phyloP scores from a whole-genome alignment of 2,888 invertebrate genomes.

The Ectemnius cavifrons region DNA sequence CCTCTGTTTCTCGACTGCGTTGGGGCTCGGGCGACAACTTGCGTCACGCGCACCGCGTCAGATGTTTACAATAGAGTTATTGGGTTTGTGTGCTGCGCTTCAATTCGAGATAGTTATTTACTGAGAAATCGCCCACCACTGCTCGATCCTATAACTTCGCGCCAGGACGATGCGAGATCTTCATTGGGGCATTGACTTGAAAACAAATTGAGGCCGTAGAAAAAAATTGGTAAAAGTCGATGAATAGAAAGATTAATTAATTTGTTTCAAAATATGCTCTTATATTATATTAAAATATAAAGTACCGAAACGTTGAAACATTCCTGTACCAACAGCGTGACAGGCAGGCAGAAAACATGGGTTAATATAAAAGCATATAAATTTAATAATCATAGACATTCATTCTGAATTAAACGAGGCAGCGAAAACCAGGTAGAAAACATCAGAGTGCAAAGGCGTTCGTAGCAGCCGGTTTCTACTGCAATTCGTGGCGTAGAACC shows the following conservation, averaged over 20 bases:
- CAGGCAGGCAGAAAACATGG: no score
- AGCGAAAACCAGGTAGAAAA: background rate
- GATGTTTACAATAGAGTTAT: constrained; percentile 33
- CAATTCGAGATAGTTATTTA: constrained; percentile 17
- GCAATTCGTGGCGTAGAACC: background rate
- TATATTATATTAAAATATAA: no score
- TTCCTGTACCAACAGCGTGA: no score
- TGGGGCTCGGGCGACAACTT: constrained; percentile 4
- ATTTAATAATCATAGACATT: background rate
- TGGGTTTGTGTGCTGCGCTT: constrained; percentile 7
- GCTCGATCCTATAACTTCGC: background rate
- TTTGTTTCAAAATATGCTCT: no score
- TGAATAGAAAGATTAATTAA: no score
- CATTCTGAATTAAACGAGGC: background rate
- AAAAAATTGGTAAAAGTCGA: no score
- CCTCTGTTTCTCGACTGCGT: no score
- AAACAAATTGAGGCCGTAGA: background rate
- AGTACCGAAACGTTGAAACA: no score
- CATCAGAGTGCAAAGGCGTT: constrained; percentile 7
- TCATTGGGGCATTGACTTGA: background rate
- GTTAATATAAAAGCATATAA: no score
- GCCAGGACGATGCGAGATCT: background rate
- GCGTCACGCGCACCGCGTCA: constrained; percentile 18
- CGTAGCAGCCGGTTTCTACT: constrained; percentile 11
- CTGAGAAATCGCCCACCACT: background rate